Evolutionary conservation across 1,140 invertebrate genomes (phyloP).

Genomic region (Aphidius gifuensis): DNA sequence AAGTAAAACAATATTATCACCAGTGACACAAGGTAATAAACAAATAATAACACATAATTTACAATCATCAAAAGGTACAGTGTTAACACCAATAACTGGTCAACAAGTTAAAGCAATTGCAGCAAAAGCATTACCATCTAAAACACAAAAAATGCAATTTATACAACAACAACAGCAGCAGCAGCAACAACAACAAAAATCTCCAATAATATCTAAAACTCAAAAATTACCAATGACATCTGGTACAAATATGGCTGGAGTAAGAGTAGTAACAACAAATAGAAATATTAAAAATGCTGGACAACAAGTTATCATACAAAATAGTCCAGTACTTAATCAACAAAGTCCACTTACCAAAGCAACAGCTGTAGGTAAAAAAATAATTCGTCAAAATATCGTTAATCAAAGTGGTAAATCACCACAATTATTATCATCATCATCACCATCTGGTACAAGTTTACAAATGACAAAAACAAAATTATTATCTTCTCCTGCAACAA

Average conservation of each 20-base stretch:
- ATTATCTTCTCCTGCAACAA: neutral
- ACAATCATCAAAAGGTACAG: constrained; percentile 46
- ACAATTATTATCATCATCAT: neutral
- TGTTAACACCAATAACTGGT: constrained; percentile 52
- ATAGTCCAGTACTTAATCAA: too few relatives aligned
- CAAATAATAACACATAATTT: constrained; percentile 37
- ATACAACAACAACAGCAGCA: too few relatives aligned
- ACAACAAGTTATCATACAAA: too few relatives aligned
- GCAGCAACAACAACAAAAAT: too few relatives aligned
- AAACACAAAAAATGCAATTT: constrained; percentile 22
- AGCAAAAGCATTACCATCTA: constrained; percentile 40
- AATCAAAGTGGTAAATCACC: neutral
- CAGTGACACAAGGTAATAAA: constrained; percentile 37
- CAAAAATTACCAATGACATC: constrained; percentile 42
- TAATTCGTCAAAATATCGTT: constrained; percentile 19
- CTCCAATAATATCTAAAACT: too few relatives aligned
- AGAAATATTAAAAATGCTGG: too few relatives aligned
- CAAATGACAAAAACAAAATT: constrained; percentile 1
- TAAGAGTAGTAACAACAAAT: too few relatives aligned
- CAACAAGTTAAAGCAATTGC: constrained; percentile 51
- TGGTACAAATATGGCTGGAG: constrained; percentile 25
- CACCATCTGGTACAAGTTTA: neutral
- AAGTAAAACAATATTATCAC: constrained; percentile 56
- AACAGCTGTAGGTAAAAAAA: constrained; percentile 36
- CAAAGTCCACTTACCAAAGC: constrained; percentile 42